Percentiles rank a stretch among this genome's conserved stretches.
Evolutionary conservation across 2,113 vertebrate genomes (phyloP).

Genomic region (Ranitomeya variabilis): DNA sequence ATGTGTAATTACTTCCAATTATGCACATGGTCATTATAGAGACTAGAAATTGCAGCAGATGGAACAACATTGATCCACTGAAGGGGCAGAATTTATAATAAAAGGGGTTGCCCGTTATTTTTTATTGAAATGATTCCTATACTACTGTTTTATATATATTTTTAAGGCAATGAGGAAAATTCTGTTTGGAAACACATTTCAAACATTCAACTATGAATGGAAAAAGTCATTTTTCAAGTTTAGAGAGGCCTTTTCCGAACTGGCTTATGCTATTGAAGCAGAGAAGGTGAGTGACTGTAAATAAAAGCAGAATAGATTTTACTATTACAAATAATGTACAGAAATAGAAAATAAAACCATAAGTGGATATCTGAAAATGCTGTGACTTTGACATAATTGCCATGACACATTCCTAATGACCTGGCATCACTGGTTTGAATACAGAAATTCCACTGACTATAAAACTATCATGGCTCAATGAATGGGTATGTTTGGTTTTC

Average conservation of each 20-base stretch:
- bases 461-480: too few relatives aligned
- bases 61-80: not conserved
- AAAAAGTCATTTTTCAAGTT: conserved; percentile 77
- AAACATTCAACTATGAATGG: conserved; percentile 77
- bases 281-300: conserved; percentile 70
- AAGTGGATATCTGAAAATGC: too few relatives aligned
- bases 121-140: not conserved
- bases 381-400: too few relatives aligned
- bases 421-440: too few relatives aligned
- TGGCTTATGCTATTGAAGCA: conserved; percentile 76
- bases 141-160: not conserved
- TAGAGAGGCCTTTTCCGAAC: conserved; percentile 66
- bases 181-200: conserved; percentile 74
- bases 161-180: conserved; percentile 74
- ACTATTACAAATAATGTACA: too few relatives aligned
- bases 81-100: not conserved
- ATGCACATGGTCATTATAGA: not conserved
- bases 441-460: too few relatives aligned
- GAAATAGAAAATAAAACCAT: too few relatives aligned
- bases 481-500: too few relatives aligned
- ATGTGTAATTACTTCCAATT: not conserved
- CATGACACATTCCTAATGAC: too few relatives aligned
- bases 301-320: too few relatives aligned
- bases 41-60: not conserved
- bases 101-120: not conserved